These are phyloP conservation scores for Moxostoma hubbsi DNA, from an alignment of 2,797 vertebrate species.

Conservation along the genomic window DNA sequence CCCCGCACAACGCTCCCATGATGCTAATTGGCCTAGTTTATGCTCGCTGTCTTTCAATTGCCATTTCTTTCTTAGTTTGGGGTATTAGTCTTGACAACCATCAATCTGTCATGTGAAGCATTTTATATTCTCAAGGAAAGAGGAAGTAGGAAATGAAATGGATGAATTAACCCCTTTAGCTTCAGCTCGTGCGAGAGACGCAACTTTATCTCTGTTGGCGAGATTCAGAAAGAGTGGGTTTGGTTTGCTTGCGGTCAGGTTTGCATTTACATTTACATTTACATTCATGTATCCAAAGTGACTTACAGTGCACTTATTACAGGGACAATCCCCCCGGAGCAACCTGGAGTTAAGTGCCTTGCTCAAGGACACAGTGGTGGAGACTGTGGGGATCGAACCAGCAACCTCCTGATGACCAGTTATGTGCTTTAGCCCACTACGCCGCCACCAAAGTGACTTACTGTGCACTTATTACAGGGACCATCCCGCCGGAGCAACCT, in stretches of 20 bases:
- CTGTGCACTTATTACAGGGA: too few relatives aligned
- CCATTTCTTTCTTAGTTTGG: constrained; percentile 77
- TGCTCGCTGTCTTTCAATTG: constrained; percentile 76
- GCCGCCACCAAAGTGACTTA: too few relatives aligned
- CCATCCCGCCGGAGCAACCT: too few relatives aligned
- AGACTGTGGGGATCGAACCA: too few relatives aligned
- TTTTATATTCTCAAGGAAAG: constrained; percentile 56
- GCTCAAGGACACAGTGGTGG: too few relatives aligned
- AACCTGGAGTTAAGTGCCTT: too few relatives aligned
- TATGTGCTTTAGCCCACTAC: too few relatives aligned
- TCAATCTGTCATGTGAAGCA: constrained; percentile 65
- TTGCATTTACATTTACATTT: too few relatives aligned
- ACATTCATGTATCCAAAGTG: too few relatives aligned
- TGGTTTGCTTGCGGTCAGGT: constrained; percentile 21
- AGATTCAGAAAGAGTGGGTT: not conserved
- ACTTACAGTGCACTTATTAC: too few relatives aligned
- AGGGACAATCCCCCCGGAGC: too few relatives aligned
- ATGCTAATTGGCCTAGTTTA: constrained; percentile 84
- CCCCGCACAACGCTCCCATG: constrained; percentile 79
- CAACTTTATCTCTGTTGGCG: constrained; percentile 2
- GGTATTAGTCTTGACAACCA: constrained; percentile 79
- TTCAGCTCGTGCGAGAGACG: not conserved
- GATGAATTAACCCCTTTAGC: constrained; percentile 66
- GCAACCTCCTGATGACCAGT: too few relatives aligned
- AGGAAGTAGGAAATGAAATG: constrained; percentile 65